phyloP scores from a whole-genome alignment of 2,888 invertebrate species.

The Lepas anatifera region DNA sequence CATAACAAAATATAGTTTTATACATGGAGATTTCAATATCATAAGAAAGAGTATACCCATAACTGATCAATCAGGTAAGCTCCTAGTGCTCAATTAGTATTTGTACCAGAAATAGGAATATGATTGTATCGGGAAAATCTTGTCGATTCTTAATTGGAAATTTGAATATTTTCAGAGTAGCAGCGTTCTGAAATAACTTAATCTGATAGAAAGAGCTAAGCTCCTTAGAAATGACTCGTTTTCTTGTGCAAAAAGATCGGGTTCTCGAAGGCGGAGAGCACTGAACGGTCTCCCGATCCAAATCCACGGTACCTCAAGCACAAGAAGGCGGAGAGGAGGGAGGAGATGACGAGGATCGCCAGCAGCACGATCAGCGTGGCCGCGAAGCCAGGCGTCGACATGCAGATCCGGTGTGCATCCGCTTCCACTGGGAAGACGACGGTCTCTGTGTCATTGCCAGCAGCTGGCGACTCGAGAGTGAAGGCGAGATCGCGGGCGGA shows the following conservation, averaged over 20 bases:
- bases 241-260: conserved; percentile 27
- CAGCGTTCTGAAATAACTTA: too few species aligned
- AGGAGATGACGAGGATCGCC: conserved; percentile 69
- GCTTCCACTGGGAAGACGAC: conserved; percentile 21
- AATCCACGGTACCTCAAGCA: conserved; percentile 52
- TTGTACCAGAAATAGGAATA: too few species aligned
- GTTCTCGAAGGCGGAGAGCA: conserved; percentile 27
- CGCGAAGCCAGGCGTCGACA: conserved; percentile 89
- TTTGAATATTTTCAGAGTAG: too few species aligned
- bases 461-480: conserved; percentile 44
- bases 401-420: conserved; percentile 57
- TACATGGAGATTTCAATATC: too few species aligned
- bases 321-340: conserved; percentile 70
- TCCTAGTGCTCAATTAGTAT: too few species aligned
- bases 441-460: conserved; percentile 22
- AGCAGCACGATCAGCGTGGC: conserved; percentile 70
- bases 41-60: too few species aligned
- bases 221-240: conserved; percentile 21
- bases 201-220: too few species aligned
- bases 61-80: too few species aligned
- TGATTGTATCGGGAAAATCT: too few species aligned
- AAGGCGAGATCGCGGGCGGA: conserved; percentile 83
- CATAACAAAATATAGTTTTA: too few species aligned
- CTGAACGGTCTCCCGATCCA: conserved; percentile 25
- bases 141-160: too few species aligned